Evolutionary conservation across 2,797 vertebrate species (phyloP).

Genomic region (Ctenosaura bakeri): DNA sequence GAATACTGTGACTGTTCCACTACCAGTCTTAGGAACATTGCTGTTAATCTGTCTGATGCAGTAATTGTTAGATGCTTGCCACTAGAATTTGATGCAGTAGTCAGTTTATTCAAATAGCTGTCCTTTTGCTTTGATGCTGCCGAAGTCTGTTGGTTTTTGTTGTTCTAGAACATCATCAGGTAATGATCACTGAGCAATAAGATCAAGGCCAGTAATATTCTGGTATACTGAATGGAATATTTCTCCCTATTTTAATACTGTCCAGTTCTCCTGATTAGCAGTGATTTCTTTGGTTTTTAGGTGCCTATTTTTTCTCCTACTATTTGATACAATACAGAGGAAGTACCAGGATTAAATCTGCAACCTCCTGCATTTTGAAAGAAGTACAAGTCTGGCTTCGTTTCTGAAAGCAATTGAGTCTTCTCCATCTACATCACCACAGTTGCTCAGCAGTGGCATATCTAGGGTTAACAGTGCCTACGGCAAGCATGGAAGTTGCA

Average conservation of each 20-base stretch:
- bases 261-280: background rate
- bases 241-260: background rate
- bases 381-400: background rate
- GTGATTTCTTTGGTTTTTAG: background rate
- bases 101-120: background rate
- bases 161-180: background rate
- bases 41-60: background rate
- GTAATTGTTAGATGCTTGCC: background rate
- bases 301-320: background rate
- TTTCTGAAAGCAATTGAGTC: background rate
- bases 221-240: background rate
- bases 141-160: background rate
- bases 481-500: too few relatives aligned
- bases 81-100: background rate
- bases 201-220: background rate
- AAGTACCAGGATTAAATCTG: background rate
- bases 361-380: background rate
- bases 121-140: background rate
- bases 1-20: background rate
- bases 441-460: too few relatives aligned
- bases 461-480: too few relatives aligned
- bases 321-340: background rate
- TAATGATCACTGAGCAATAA: background rate
- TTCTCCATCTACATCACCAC: too few relatives aligned
- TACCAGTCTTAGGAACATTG: background rate